A percentile compares a stretch with the other conserved stretches of the same genome.
Conservation (phyloP, 2,113 vertebrate species). For the Eublepharis macularius region DNA sequence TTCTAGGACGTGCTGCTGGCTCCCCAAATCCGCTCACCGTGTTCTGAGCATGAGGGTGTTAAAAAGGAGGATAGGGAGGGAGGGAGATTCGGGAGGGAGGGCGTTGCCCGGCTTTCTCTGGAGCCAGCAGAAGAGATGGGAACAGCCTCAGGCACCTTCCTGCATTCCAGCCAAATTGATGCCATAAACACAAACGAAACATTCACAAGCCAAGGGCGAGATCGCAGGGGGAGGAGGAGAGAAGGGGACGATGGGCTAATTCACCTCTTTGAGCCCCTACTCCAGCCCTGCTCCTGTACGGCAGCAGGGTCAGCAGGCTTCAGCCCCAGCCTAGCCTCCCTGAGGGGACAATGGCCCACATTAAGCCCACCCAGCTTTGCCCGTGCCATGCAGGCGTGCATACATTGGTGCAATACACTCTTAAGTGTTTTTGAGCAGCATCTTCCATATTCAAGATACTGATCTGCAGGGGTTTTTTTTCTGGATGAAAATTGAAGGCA, state of each 20-base stretch:
- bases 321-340: too few relatives aligned
- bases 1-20: neutral
- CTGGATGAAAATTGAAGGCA: too few relatives aligned
- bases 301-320: neutral
- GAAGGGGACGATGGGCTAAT: neutral
- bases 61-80: neutral
- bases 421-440: neutral
- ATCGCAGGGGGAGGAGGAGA: neutral
- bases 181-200: conserved; percentile 30
- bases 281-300: neutral
- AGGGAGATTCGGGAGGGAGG: neutral
- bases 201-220: neutral
- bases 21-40: neutral
- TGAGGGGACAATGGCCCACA: neutral
- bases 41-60: neutral
- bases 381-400: neutral
- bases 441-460: neutral
- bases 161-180: conserved; percentile 33
- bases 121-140: conserved; percentile 9
- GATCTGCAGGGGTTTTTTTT: neutral
- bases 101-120: conserved; percentile 6
- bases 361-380: neutral
- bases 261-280: neutral
- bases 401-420: too few relatives aligned
- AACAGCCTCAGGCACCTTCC: conserved; percentile 24